Evolutionary conservation across 2,113 vertebrate genomes (phyloP), one percentile per base, ranked within the genome.

Genomic region (Leptocoma aspasia): DNA sequence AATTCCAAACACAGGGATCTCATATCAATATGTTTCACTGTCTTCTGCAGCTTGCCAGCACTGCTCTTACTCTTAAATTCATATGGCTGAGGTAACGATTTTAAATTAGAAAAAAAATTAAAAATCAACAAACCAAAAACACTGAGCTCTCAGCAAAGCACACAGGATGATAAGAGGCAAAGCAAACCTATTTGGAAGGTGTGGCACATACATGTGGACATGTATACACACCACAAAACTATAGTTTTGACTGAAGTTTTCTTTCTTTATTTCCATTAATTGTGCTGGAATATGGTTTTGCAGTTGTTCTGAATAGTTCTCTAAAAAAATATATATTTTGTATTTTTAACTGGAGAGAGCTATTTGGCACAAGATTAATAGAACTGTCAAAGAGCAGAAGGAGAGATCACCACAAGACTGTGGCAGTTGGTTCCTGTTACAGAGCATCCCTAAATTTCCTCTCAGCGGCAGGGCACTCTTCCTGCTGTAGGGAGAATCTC

Each of bases 1-100:
- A 61, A 93, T 94, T 95, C 77, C 69, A 95, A 91, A 78, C 63
- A 61, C 11, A 75, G 14, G 35, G 10, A 17, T 87, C 28, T 44
- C 22, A 21, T 87, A 94, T 82, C 65, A 70, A 35, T 42, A 33
- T 15, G 3, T 23, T 33, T 82, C 66, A 10, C 28, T 52, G 68
- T 71, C 59, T 90, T 76, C 63, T 88, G 75, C 26, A 90, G 16
- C 22, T 13, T 6, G 1, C 47, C 78, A 90, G 37, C 19, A 72
- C 19, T 39, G 28, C 18, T 64, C 19, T 82, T 50, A 37, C 10
- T 24, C 30, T 73, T 86, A 49, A 59, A 80, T 59, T 91, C 15
- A 2, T 24, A 39, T 33, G 4, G 11, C 7, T 75, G 19, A 78
- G 28, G 28, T 7, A 90, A 85, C 0, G 0, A n/a, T 50, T 95